A percentile compares a stretch with the other conserved stretches of the same genome.
Conservation (phyloP, 2,888 invertebrate species). For the Orthonevra nobilis region DNA sequence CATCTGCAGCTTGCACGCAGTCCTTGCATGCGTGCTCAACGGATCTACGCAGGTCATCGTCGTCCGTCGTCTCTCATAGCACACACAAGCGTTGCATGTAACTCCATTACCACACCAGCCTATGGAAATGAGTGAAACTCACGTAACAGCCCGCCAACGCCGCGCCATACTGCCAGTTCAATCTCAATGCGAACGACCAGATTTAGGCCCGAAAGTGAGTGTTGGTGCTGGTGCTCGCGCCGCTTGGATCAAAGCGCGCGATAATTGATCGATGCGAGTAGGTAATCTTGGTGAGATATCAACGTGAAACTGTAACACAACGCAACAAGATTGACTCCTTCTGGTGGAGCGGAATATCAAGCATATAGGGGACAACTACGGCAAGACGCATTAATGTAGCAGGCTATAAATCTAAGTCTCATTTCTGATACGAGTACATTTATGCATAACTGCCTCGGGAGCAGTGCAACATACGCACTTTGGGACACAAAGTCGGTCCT, state of each 20-base stretch:
- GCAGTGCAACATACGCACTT: slow-evolving; percentile 52
- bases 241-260: slow-evolving; percentile 61
- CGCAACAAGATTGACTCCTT: slow-evolving; percentile 52
- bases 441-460: slow-evolving; percentile 4
- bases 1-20: neutral
- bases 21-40: slow-evolving; percentile 62
- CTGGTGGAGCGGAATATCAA: slow-evolving; percentile 26
- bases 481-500: slow-evolving; percentile 43
- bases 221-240: slow-evolving; percentile 11
- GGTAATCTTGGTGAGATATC: slow-evolving; percentile 67
- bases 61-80: slow-evolving; percentile 5
- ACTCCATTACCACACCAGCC: slow-evolving; percentile 12
- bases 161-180: neutral
- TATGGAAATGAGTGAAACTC: slow-evolving; percentile 54
- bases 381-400: slow-evolving; percentile 58
- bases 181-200: slow-evolving; percentile 8
- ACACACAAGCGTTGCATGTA: slow-evolving; percentile 22
- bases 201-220: slow-evolving; percentile 39
- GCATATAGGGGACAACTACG: slow-evolving; percentile 1
- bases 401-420: slow-evolving; percentile 47
- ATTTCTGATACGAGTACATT: slow-evolving; percentile 6
- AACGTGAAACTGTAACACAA: slow-evolving; percentile 51
- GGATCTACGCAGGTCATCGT: slow-evolving; percentile 62
- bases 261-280: slow-evolving; percentile 68
- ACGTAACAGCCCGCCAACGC: slow-evolving; percentile 59